Evolutionary conservation across 2,888 invertebrate species (phyloP), one percentile per base, ranked within the genome.

Genomic region (Lucinisca nassula): DNA sequence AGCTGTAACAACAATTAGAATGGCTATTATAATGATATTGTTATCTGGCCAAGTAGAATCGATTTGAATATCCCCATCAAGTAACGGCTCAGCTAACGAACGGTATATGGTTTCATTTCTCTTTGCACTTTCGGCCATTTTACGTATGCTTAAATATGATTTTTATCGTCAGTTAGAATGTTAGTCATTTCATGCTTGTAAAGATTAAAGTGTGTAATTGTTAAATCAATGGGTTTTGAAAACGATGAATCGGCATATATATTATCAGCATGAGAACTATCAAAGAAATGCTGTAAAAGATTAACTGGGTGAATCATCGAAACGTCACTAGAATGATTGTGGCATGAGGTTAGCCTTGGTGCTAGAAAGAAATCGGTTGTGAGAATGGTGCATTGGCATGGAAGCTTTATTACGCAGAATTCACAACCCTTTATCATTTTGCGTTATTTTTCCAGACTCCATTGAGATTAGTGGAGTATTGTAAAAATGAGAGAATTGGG

Each of bases 321-420:
- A 21, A 78, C 38, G 35, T 37, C 38, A 17, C 8, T 55, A 2
- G 45, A 49, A 30, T 74, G 61, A 24, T 76, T 73, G 40, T 83
- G 76, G 37, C 87, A 87, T 32, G 76, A 30, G 1, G 61, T 27
- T 2, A 83, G 55, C n/a, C 87, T 58, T 24, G 74, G 83, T 27
- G 82, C 76, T 27, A 79, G 73, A 77, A 45, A 83, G 21, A 32
- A 76, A 21, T 74, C 14, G 0, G 30, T 17, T 37, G 84, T 84
- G 12, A 32, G 24, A 12, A 87, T 67, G 14, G 87, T 78, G 58
- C 82, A 87, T 35, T 75, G 70, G 58, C 87, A 87, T 32, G 87
- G 79, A n/a, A 87, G 17, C 12, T 80, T 72, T 0, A 87, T 35
- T 14, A 84, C 37, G 72, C 87, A 87, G 40, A 87, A 77, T 12